Percentiles rank a stretch among this genome's conserved stretches.
Evolutionary conservation across 2,888 invertebrate species (phyloP).

Genomic region (Drosophila mercatorum): DNA sequence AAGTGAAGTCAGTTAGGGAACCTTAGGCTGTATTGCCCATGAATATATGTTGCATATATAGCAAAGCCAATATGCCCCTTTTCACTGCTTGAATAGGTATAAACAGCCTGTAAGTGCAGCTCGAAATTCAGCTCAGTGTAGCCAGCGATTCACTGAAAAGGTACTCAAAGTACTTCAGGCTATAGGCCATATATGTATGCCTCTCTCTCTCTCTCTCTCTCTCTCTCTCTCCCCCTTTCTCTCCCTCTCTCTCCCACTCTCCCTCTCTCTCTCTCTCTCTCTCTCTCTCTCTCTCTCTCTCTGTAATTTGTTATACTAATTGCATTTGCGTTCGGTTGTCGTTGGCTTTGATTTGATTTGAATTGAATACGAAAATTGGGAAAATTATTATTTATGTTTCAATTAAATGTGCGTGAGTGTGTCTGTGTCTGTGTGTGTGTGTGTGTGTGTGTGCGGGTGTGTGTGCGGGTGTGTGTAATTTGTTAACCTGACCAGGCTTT

Average conservation of each 20-base stretch:
- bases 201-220: neutral
- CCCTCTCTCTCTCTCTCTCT: neutral
- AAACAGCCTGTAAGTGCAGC: neutral
- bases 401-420: constrained; percentile 53
- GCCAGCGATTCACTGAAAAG: constrained; percentile 6
- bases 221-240: neutral
- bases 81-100: neutral
- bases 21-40: neutral
- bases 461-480: constrained; percentile 3
- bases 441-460: constrained; percentile 2
- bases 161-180: constrained; percentile 2
- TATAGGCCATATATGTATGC: neutral
- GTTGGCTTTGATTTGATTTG: constrained; percentile 49
- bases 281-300: neutral
- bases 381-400: constrained; percentile 71
- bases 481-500: constrained; percentile 20
- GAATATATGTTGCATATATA: neutral
- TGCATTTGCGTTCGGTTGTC: constrained; percentile 34
- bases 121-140: neutral
- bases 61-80: neutral
- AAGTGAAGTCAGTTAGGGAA: too few species aligned
- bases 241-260: neutral
- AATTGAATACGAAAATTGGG: constrained; percentile 41
- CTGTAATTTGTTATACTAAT: constrained; percentile 33
- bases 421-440: constrained; percentile 9